Percentiles rank a stretch among this genome's conserved stretches.
phyloP scores from a whole-genome alignment of 2,113 vertebrate species.

The Alouatta palliata region DNA sequence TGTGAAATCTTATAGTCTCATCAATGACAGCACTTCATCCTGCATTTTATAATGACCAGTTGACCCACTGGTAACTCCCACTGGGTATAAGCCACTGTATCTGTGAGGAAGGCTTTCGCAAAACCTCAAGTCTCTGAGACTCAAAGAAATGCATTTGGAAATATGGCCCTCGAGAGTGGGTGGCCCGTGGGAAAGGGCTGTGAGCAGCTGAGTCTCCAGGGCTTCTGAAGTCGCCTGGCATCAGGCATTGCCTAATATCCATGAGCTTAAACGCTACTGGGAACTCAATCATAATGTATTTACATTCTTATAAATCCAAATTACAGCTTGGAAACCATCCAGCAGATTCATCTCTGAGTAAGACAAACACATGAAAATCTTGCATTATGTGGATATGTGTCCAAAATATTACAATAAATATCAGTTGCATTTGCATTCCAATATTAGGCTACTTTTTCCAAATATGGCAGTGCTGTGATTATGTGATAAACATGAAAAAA shows the following conservation, averaged over 20 bases:
- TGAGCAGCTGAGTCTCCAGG: background rate
- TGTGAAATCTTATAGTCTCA: background rate
- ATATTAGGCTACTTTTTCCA: conserved; percentile 83
- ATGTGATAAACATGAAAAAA: conserved; percentile 82
- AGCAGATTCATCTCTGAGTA: conserved; percentile 68
- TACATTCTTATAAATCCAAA: conserved; percentile 62
- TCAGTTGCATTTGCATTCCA: conserved; percentile 80
- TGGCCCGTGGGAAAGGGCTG: background rate
- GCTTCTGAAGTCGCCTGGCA: conserved; percentile 31
- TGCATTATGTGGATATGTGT: conserved; percentile 64
- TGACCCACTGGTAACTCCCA: background rate
- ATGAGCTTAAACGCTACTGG: conserved; percentile 45
- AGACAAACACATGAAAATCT: conserved; percentile 75
- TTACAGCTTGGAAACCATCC: background rate
- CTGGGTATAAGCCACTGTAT: background rate
- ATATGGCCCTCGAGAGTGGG: background rate
- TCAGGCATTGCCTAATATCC: background rate
- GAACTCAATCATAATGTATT: conserved; percentile 52
- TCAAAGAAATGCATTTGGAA: conserved; percentile 7
- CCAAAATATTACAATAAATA: conserved; percentile 81
- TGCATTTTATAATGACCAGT: background rate
- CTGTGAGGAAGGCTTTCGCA: background rate
- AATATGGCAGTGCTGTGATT: conserved; percentile 82
- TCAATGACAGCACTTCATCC: background rate
- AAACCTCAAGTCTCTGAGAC: background rate